Percentiles rank a stretch among this genome's conserved stretches.
These are phyloP conservation scores for Salticus scenicus DNA, from an alignment of 2,888 invertebrate species.

Conservation along the genomic window DNA sequence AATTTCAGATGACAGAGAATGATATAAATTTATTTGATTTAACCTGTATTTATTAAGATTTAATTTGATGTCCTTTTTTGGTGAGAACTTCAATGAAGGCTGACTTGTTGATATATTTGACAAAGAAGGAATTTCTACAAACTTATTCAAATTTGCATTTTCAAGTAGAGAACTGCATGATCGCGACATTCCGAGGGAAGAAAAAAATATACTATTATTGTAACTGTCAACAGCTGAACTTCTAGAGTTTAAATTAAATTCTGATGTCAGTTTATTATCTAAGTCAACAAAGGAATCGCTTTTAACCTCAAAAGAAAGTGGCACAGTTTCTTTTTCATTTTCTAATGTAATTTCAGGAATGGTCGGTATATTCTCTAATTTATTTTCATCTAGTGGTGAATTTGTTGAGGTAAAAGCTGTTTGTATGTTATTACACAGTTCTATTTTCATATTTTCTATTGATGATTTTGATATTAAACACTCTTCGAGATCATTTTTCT, in stretches of 20 bases:
- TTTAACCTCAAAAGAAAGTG: not conserved
- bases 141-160: not conserved
- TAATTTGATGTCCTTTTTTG: not conserved
- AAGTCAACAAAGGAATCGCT: not conserved
- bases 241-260: not conserved
- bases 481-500: no score
- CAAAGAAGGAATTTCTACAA: not conserved
- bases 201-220: no score
- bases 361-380: no score
- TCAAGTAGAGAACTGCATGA: not conserved
- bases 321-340: no score
- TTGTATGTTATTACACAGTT: not conserved
- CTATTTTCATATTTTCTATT: not conserved
- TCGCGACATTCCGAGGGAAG: not conserved
- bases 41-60: not conserved
- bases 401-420: no score
- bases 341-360: no score
- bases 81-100: not conserved
- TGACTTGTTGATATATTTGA: not conserved
- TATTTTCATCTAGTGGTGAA: no score
- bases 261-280: not conserved
- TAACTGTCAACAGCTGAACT: not conserved
- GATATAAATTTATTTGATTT: no score
- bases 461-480: no score
- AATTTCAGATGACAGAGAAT: no score